Evolutionary conservation across 2,888 invertebrate species (phyloP), one percentile per base, ranked within the genome.

Genomic region (Zonitis immaculata): DNA sequence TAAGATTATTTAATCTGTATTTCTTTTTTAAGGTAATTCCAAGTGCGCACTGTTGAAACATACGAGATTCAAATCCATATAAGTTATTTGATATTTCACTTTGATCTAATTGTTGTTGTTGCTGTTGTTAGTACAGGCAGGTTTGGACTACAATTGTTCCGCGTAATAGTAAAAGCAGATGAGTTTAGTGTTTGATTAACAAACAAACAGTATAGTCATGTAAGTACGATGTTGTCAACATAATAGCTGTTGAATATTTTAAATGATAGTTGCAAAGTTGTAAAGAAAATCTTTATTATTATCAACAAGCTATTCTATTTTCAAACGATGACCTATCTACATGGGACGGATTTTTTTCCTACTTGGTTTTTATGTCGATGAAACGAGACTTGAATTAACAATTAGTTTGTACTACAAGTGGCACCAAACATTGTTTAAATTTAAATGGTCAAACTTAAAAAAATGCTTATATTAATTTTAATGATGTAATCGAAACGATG

Each of bases 161-260:
- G 25, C 30, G n/a, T n/a, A n/a, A 39, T 20, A n/a, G 27, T 46
- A 46, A 46, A 47, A 14, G 53, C 60, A 62, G 60, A 59, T 54
- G 50, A 42, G 58, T 54, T n/a, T 54, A 52, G 47, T 59, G 61
- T 64, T 62, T 62, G 63, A 59, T 49, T 56, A 57, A 49, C 58
- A 56, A 54, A 49, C 58, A 56, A 54, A 60, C 54, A 50, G 28
- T 39, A 14, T 6, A 39, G 55, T 47, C 57, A 57, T 60, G 55
- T 57, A 51, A n/a, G 52, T 6, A 20, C 11, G 3, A 18, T 18
- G 39, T 39, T 39, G 39, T 20, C 20, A 39, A 56, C 42, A 53
- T 56, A 56, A 57, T 59, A 55, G 54, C 57, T 22, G 44, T 42
- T 47, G 54, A 46, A 54, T 50, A 50, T 54, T 54, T 54, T 35